Evolutionary conservation across 2,888 invertebrate genomes (phyloP), one percentile per base, ranked within the genome.

Genomic region (Dolomedes plantarius): DNA sequence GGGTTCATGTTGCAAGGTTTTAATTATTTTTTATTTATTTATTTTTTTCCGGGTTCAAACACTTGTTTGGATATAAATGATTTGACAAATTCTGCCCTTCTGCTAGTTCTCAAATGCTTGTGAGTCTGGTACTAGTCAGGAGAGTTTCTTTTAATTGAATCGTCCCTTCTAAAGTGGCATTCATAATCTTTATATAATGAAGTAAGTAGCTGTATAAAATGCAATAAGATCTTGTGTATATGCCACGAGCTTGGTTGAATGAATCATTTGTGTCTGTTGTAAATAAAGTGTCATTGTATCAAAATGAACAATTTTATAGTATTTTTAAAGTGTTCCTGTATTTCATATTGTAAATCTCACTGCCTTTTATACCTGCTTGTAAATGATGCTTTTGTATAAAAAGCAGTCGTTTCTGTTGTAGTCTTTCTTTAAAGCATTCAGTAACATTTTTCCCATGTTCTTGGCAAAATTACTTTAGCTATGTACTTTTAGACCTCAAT

Each of bases 251-350:
- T 82, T 82, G 82, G 56, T 50, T 74, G 69, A 29, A 75, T 67
- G 67, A 74, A 64, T 74, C 75, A 75, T 81, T 64, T 69, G 28
- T 71, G 69, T 75, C 39, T 82, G n/a, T n/a, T n/a, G 82, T 82
- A 82, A 28, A 82, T 81, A 81, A 81, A 39, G 71, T 32, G 27
- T 74, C 82, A 75, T 71, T 62, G 69, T 75, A 64, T 62, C 13
- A 71, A 28, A 16, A 65, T n/a, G 74, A 74, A 75, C 71, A 68
- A 56, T 82, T 82, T 82, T 82, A 82, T 75, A 75, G 82, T 82
- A 82, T 82, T 82, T 82, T 82, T 82, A 82, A 82, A 82, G 69
- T 64, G 75, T 82, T 73, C 79, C 72, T 69, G 75, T 82, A 82
- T 75, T 76, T 73, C 82, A 82, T 82, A 82, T 56, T 75, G 75